Evolutionary conservation across 2,888 invertebrate genomes (phyloP).

Genomic region (Poecilobothrus nobilitatus): DNA sequence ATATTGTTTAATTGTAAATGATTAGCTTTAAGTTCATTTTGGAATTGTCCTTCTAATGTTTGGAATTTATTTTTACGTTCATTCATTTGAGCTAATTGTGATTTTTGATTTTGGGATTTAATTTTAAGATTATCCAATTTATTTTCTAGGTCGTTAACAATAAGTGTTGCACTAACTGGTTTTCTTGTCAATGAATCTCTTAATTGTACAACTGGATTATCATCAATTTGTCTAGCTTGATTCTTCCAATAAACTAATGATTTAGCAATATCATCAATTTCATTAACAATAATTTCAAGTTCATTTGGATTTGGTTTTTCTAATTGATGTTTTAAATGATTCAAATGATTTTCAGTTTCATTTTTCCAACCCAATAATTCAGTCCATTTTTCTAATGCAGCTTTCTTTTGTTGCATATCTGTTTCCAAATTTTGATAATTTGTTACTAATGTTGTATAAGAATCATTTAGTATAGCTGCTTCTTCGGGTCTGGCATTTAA

Average conservation of each 20-base stretch:
- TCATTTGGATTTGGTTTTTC: constrained; percentile 64
- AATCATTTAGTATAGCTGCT: constrained; percentile 60
- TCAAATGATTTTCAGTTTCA: constrained; percentile 68
- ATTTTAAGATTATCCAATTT: constrained; percentile 59
- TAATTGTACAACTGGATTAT: constrained; percentile 57
- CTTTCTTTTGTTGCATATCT: constrained; percentile 64
- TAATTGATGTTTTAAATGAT: constrained; percentile 70
- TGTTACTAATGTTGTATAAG: constrained; percentile 65
- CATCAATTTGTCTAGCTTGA: constrained; percentile 59
- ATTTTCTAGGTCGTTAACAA: constrained; percentile 65
- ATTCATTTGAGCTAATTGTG: constrained; percentile 60
- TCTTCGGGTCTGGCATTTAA: constrained; percentile 64
- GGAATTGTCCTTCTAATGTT: constrained; percentile 60
- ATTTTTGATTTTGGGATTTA: constrained; percentile 58
- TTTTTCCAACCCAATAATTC: constrained; percentile 74
- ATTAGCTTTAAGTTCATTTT: constrained; percentile 52
- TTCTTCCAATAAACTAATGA: constrained; percentile 64
- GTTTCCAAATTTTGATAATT: constrained; percentile 70
- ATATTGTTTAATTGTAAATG: constrained; percentile 35
- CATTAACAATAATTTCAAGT: constrained; percentile 58
- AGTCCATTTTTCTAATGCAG: constrained; percentile 70
- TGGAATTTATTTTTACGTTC: constrained; percentile 73
- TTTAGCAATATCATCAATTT: constrained; percentile 58
- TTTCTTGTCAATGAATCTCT: constrained; percentile 62
- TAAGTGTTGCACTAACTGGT: constrained; percentile 61